These are phyloP conservation scores for Druon quercuslanigerum DNA, from an alignment of 1,140 invertebrate genomes.

Conservation along the genomic window DNA sequence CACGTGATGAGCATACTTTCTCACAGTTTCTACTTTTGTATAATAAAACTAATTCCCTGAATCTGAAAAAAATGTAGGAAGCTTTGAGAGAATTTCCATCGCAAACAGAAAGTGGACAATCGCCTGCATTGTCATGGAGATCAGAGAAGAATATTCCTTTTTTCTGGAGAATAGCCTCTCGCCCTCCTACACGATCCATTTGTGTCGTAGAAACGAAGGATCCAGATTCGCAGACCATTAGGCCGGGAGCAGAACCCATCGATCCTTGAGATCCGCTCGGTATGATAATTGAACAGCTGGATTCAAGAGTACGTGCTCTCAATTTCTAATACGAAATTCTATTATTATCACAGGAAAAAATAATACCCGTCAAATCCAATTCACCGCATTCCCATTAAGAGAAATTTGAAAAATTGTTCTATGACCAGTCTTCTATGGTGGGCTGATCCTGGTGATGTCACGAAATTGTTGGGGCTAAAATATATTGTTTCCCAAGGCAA, in stretches of 20 bases:
- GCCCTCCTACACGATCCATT: constrained; percentile 31
- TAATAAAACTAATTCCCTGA: neutral
- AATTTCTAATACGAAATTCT: no score
- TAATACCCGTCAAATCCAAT: no score
- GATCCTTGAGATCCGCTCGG: constrained; percentile 45
- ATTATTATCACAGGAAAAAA: no score
- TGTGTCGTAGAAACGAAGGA: constrained; percentile 46
- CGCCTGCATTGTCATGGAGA: constrained; percentile 16
- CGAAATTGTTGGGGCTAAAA: no score
- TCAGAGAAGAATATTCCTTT: neutral
- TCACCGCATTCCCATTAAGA: no score
- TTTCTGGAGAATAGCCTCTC: constrained; percentile 10
- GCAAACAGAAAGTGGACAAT: neutral
- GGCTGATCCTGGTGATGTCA: no score
- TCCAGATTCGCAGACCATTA: constrained; percentile 35
- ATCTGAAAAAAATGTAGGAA: constrained; percentile 17
- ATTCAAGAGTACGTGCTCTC: no score
- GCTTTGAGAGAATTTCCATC: neutral
- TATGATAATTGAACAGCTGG: neutral
- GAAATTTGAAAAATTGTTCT: no score
- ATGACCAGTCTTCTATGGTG: no score
- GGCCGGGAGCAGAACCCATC: constrained; percentile 51
- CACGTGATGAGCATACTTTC: no score
- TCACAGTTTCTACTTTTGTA: neutral
- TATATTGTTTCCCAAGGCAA: no score